Evolutionary conservation across 2,113 vertebrate species (phyloP).

Genomic region (Silurus meridionalis): DNA sequence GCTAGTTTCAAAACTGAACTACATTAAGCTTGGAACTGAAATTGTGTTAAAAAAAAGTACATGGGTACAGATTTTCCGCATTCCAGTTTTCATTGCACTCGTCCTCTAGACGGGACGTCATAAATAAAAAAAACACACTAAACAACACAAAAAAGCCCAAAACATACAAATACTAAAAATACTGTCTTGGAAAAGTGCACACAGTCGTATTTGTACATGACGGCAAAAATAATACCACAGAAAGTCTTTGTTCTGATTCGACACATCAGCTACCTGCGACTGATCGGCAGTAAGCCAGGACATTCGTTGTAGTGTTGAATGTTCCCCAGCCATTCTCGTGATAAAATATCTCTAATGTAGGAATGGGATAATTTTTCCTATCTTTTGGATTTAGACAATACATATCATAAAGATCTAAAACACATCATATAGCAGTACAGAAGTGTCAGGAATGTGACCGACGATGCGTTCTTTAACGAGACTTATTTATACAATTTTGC

Average conservation of each 20-base stretch:
- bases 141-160: slow-evolving; percentile 57
- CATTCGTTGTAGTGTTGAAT: background rate
- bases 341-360: background rate
- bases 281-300: background rate
- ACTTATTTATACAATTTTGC: background rate
- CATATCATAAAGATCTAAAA: slow-evolving; percentile 3
- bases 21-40: slow-evolving; percentile 12
- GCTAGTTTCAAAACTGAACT: slow-evolving; percentile 25
- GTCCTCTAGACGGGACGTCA: slow-evolving; percentile 74
- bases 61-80: slow-evolving; percentile 62
- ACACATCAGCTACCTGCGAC: background rate
- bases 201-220: slow-evolving; percentile 62
- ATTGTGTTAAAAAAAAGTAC: slow-evolving; percentile 33
- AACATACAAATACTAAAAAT: slow-evolving; percentile 62
- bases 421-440: background rate
- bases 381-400: background rate
- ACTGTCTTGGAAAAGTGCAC: slow-evolving; percentile 84
- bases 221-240: slow-evolving; percentile 8
- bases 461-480: background rate
- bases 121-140: slow-evolving; percentile 69
- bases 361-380: background rate
- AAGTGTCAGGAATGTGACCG: slow-evolving; percentile 30
- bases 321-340: background rate
- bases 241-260: background rate
- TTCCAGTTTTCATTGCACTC: slow-evolving; percentile 75